Evolutionary conservation across 2,113 vertebrate species (phyloP), one percentile per base, ranked within the genome.

Genomic region (Siphamia tubifer): DNA sequence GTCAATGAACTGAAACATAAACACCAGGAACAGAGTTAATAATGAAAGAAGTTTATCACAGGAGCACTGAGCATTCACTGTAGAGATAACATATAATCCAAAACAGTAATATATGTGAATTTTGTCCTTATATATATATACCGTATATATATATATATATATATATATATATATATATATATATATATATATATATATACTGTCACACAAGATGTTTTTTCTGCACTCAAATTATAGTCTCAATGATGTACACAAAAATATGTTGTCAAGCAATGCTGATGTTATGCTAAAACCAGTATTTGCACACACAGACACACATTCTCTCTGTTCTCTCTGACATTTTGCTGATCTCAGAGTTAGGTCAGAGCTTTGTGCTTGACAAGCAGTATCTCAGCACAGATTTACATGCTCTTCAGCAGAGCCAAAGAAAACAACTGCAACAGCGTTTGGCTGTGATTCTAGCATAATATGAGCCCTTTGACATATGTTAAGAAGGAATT

Each of bases 1-100:
- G 67, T 96, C 95, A 45, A 95, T 91, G 70, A 96, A 95, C 95
- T 97, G 84, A 40, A 78, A 77, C 55, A 38, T 8, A 68, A 25
- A 74, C 8, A 34, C 1, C 39, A 42, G 25, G 15, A 10, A n/a
- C n/a, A n/a, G n/a, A n/a, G n/a, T 48, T 60, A 27, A 34, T 16
- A 16, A 32, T 6, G 13, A 27, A 0, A 16, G 42, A 12, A 2
- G 32, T 47, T 35, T 17, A 19, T 30, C 30, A 20, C 6, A 0
- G 28, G 9, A 32, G 16, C 4, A 7, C 8, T 39, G 21, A 4
- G 8, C 4, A 19, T 19, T n/a, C 4, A 27, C 12, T 35, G 17
- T 19, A 1, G 13, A 1, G 4, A 21, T 13, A 3, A 15, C 12
- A 12, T 12, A 15, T 10, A 31, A 51, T 19, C 17, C 24, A 7